Conservation (phyloP, 2,113 vertebrate genomes). For the Brachyhypopomus occidentalis region DNA sequence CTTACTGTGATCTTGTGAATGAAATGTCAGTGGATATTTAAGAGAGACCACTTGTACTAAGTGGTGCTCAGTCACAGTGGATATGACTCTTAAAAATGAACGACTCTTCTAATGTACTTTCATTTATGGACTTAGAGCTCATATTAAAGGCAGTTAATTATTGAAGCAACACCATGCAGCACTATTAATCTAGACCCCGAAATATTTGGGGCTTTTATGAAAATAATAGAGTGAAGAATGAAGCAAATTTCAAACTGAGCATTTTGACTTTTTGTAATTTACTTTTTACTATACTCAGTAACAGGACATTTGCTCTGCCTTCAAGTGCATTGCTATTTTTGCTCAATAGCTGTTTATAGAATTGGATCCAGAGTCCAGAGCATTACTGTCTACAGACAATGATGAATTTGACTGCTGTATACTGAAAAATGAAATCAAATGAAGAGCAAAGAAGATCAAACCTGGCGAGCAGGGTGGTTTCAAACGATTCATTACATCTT, state of each 20-base stretch:
- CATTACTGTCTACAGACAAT: conserved; percentile 9
- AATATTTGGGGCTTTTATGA: background rate
- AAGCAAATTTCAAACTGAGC: background rate
- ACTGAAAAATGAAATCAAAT: conserved; percentile 11
- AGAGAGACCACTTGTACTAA: conserved; percentile 19
- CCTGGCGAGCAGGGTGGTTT: conserved; percentile 22
- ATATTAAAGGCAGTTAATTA: conserved; percentile 20
- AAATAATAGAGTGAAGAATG: background rate
- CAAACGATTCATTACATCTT: conserved; percentile 1
- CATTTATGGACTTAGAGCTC: background rate
- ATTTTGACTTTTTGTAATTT: background rate
- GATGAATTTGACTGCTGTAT: conserved; percentile 31
- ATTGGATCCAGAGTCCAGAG: conserved; percentile 35
- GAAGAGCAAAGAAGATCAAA: conserved; percentile 20
- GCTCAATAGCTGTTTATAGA: conserved; percentile 28
- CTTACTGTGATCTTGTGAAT: conserved; percentile 26
- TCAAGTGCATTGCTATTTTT: conserved; percentile 41
- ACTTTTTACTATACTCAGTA: conserved; percentile 24
- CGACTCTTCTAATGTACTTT: conserved; percentile 10
- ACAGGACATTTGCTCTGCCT: conserved; percentile 40
- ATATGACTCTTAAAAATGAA: conserved; percentile 34
- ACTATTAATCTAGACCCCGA: background rate
- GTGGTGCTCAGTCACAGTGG: conserved; percentile 1
- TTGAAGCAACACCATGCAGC: background rate
- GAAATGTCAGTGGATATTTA: conserved; percentile 42